Evolutionary conservation across 2,113 vertebrate species (phyloP).

Genomic region (Columba janthina): DNA sequence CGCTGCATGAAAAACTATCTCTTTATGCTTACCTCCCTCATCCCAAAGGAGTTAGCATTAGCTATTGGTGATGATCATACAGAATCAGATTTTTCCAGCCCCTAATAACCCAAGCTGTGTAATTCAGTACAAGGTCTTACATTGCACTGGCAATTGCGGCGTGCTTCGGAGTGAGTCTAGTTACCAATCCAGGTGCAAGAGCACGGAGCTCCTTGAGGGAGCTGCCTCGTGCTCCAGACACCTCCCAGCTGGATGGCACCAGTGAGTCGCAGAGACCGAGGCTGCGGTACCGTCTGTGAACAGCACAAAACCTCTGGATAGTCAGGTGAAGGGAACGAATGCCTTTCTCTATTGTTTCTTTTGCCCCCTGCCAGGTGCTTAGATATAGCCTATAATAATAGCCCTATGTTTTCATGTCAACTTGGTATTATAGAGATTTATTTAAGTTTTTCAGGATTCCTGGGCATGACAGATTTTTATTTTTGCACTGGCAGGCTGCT

Average conservation of each 20-base stretch:
- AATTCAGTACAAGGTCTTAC: background rate
- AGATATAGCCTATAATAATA: background rate
- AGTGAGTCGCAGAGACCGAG: background rate
- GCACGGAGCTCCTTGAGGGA: accelerated
- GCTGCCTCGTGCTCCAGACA: background rate
- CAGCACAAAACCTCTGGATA: background rate
- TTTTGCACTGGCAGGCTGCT: background rate
- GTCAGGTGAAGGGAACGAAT: background rate
- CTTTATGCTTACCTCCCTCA: background rate
- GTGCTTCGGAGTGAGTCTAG: background rate
- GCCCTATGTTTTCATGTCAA: background rate
- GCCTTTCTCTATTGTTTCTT: background rate
- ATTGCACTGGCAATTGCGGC: background rate
- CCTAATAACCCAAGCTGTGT: background rate
- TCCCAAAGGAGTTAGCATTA: background rate
- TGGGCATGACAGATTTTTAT: background rate
- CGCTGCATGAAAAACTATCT: background rate
- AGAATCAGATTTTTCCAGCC: background rate
- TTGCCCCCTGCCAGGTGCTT: background rate
- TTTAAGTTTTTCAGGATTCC: background rate
- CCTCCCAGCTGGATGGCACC: background rate
- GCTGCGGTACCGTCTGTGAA: background rate
- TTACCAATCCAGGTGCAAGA: background rate
- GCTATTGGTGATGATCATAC: accelerated
- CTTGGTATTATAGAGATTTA: background rate